phyloP scores from a whole-genome alignment of 2,797 vertebrate genomes.

The Pelodytes ibericus region DNA sequence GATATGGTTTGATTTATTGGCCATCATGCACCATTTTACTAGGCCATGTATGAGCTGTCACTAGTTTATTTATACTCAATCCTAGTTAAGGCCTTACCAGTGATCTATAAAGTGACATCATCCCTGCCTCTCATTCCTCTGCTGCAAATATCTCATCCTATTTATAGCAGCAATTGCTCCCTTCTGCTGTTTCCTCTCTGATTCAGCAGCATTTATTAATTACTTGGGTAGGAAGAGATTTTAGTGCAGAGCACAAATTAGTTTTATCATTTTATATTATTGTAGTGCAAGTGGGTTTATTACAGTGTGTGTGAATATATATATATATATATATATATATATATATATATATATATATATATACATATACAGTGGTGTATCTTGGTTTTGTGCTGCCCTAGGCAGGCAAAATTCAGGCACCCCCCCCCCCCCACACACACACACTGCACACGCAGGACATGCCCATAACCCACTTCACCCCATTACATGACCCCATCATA shows the following conservation, averaged over 20 bases:
- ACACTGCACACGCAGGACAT: too few species aligned
- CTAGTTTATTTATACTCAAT: not conserved
- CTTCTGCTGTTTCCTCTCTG: not conserved
- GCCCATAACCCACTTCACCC: too few species aligned
- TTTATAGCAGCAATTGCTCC: not conserved
- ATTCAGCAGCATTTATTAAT: not conserved
- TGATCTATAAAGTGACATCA: not conserved
- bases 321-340: too few species aligned
- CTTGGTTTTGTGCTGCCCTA: too few species aligned
- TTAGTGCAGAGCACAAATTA: not conserved
- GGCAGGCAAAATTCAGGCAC: too few species aligned
- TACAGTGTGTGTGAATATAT: too few species aligned
- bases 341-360: too few species aligned
- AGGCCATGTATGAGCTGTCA: not conserved
- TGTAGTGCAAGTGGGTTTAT: too few species aligned
- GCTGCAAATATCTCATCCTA: not conserved
- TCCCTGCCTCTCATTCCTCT: not conserved
- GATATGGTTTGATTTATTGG: not conserved
- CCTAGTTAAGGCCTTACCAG: not conserved
- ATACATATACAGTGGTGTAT: too few species aligned
- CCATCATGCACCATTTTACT: not conserved
- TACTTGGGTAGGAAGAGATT: not conserved
- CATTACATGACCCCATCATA: too few species aligned
- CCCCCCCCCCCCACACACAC: too few species aligned
- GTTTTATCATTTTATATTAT: too few species aligned